Evolutionary conservation across 2,888 invertebrate species (phyloP).

Genomic region (Mesorhabditis belari): DNA sequence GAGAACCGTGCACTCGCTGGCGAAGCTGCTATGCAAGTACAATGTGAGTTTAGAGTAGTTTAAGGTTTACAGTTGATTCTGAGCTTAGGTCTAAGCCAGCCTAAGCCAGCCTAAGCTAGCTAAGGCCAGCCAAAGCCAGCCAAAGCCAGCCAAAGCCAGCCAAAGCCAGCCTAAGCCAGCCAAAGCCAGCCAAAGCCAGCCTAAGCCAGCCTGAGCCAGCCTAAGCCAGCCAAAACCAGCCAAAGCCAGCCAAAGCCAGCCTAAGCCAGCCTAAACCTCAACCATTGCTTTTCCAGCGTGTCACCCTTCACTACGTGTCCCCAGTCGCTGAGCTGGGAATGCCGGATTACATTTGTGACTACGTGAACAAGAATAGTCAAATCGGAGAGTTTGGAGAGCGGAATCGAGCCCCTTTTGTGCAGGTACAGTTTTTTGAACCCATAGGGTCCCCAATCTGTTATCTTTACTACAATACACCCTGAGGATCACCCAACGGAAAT

Average conservation of each 20-base stretch:
- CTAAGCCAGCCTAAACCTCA: too few relatives aligned
- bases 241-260: too few relatives aligned
- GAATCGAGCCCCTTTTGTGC: slow-evolving; percentile 62
- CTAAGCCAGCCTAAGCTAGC: too few relatives aligned
- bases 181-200: too few relatives aligned
- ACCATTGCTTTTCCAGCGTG: slow-evolving; percentile 22
- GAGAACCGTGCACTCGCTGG: slow-evolving; percentile 92
- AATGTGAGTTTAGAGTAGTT: slow-evolving; percentile 56
- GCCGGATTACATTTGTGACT: slow-evolving; percentile 78
- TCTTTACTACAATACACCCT: too few relatives aligned
- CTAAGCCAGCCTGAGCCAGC: too few relatives aligned
- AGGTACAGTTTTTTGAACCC: slow-evolving; percentile 57
- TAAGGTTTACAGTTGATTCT: not conserved
- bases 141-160: slow-evolving; percentile 69
- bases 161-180: too few relatives aligned
- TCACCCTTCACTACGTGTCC: slow-evolving; percentile 83
- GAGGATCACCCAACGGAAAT: too few relatives aligned
- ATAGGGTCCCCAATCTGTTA: too few relatives aligned
- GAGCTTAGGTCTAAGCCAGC: too few relatives aligned
- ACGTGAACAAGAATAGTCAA: slow-evolving; percentile 67
- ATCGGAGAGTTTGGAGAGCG: not conserved
- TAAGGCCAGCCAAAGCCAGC: too few relatives aligned
- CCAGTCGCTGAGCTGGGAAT: slow-evolving; percentile 74
- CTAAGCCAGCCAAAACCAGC: too few relatives aligned
- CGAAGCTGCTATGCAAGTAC: slow-evolving; percentile 83